Conservation (phyloP, 2,888 invertebrate species). For the Uropetala carovei region DNA sequence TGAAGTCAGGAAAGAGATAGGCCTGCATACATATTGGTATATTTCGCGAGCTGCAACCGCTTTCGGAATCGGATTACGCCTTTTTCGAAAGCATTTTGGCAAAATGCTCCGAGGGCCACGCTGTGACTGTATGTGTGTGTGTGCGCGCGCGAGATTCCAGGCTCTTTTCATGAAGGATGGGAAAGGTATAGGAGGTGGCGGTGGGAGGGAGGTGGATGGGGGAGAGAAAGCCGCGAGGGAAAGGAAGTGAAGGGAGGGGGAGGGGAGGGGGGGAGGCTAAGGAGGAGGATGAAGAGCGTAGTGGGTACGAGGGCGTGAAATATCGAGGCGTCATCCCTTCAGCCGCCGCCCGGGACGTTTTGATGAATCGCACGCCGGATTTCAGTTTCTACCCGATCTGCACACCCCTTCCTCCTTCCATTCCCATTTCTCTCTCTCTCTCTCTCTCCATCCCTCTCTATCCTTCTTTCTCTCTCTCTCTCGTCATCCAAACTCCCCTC, state of each 20-base stretch:
- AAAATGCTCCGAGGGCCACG: not conserved
- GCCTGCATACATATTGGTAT: not conserved
- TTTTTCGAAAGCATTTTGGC: not conserved
- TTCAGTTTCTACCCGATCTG: conserved; percentile 24
- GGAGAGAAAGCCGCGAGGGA: not conserved
- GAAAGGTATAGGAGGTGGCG: not conserved
- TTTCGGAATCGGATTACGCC: not conserved
- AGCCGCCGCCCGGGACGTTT: conserved; percentile 48
- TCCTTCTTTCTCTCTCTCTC: not conserved
- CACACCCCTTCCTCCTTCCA: not conserved
- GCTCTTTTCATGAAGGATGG: too few species aligned
- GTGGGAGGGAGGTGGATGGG: not conserved
- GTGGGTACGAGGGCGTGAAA: conserved; percentile 34
- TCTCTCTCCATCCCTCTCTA: not conserved
- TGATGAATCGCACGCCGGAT: conserved; percentile 55
- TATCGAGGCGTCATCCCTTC: conserved; percentile 52
- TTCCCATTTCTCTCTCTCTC: not conserved
- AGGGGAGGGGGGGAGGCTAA: not conserved
- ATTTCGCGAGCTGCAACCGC: conserved; percentile 2
- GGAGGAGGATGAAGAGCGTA: too few species aligned
- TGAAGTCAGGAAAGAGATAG: not conserved
- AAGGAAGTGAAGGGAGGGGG: not conserved
- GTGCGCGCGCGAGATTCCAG: not conserved
- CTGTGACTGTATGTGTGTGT: not conserved
- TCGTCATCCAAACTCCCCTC: not conserved